A percentile compares a stretch with the other conserved stretches of the same genome.
Evolutionary conservation across 2,888 invertebrate species (phyloP).

Genomic region (Drosophila colorata): DNA sequence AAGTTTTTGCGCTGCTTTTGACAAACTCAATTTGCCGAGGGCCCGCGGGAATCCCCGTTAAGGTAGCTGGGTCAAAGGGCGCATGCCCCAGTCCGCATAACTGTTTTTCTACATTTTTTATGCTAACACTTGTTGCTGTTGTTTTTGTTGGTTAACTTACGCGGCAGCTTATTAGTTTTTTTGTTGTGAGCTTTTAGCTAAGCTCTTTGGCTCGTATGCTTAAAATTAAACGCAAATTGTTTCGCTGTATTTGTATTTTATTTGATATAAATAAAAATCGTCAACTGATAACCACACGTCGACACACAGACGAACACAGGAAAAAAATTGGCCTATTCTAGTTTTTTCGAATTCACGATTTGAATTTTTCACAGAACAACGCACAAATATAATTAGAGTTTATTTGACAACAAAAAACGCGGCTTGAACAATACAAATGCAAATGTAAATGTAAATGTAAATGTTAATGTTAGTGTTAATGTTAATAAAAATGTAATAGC

Average conservation of each 20-base stretch:
- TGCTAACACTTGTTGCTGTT: conserved; percentile 43
- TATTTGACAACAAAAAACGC: neutral
- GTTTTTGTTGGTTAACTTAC: conserved; percentile 21
- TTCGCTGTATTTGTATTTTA: conserved; percentile 3
- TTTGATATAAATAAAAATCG: conserved; percentile 2
- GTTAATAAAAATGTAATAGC: conserved; percentile 10
- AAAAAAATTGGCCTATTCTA: conserved; percentile 14
- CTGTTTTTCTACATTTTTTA: conserved; percentile 9
- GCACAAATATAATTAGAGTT: neutral
- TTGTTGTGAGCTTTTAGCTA: conserved; percentile 1
- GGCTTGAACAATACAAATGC: conserved; percentile 9
- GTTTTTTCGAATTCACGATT: conserved; percentile 1
- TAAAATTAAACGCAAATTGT: conserved; percentile 8
- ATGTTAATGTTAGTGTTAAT: conserved; percentile 16
- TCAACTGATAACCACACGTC: conserved; percentile 22
- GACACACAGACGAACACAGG: neutral
- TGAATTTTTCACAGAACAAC: conserved; percentile 7
- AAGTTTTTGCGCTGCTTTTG: conserved; percentile 32
- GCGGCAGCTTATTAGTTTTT: conserved; percentile 13
- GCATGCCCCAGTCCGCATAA: conserved; percentile 28
- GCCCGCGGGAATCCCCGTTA: conserved; percentile 31
- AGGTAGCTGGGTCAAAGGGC: conserved; percentile 8
- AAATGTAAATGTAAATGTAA: conserved; percentile 3
- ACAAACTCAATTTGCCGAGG: conserved; percentile 50
- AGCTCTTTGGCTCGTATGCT: neutral